Base-by-base conservation (phyloP, 2,888 invertebrate species). In the Actias luna region DNA sequence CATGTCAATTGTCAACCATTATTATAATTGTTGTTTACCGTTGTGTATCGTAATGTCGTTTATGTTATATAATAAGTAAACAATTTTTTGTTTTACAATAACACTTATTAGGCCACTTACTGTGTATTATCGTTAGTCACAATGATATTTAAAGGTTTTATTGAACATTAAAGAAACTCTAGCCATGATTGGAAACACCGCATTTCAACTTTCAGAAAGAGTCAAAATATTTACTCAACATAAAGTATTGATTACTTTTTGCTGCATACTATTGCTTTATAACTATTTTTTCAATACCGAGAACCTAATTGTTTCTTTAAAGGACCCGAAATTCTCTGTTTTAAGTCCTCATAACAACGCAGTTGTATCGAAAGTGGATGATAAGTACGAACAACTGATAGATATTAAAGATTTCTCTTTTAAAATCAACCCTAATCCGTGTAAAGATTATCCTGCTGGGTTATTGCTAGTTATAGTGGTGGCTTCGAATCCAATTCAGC, bases 401-500 rank as follows among this genome's bases (percentile, higher is more conserved):
- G 93, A 95, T 78, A 80, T 96, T 58, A 87, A 90, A 59, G 87
- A 94, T 73, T 96, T 96, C 77, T 82, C 87, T 18, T 96, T 95
- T 79, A 84, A 87, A 61, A 93, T 95, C 55, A 93, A 94, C 68
- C 94, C 95, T 62, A 84, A 91, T 27, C 89, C 92, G 1, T 95
- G 95, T 74, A 83, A 88, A 60, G 82, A 83, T 25, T 86, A 89
- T 52, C 64, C 73, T 5, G 76, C 72, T 63, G 83, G 82, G 0
- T 86, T 95, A 16, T 84, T 96, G 29, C 85, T 95, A 12, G 85
- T 96, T 25, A 93, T 96, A 64, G 87, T 96, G 33, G 90, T 96
- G 3, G 94, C 96, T 73, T 96, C 97, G 0, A 95, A 96, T 0
- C 96, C 96, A 0, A 80, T 73, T 5, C 95, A 97, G 78, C 82